Base-by-base conservation (phyloP, 1,140 invertebrate genomes). In the Drosophila arawakana region DNA sequence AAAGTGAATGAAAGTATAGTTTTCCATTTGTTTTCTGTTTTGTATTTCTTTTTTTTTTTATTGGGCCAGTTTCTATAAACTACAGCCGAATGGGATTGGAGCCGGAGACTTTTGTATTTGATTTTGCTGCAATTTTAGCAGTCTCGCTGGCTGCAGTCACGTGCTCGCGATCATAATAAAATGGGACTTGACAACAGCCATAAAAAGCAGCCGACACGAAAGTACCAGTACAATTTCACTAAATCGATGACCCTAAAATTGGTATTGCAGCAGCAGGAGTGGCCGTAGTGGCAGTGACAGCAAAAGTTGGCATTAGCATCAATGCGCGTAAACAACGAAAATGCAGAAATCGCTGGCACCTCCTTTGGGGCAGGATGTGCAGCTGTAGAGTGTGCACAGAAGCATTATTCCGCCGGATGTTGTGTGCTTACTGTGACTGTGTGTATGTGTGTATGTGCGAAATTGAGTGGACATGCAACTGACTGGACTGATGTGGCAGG, bases 351-450 rank as follows among this genome's bases (percentile, higher is more conserved):
- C 76, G 76, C 60, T 61, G 68, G 54, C 60, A 71, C 39, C 71
- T 70, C 67, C 58, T 41, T 50, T 57, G 58, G 58, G 52, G 10
- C 58, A 70, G 72, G 58, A 70, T 74, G 71, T 68, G 75, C 41
- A 76, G 50, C 41, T 49, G 55, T 41, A 49, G 55, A 70, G 69
- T 66, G 61, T 67, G 79, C 65, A 73, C 44, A 69, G 50, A 81
- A 62, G 76, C 83, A 89, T 80, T 83, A 70, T 88, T 88, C 84
- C 84, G 84, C 70, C 83, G 83, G 83, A 88, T 78, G 83, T 83
- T 83, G 79, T 67, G 73, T 66, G 60, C 55, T 46, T n/a, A 25
- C 34, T 66, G 15, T 13, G 47, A 25, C 34, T 41, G 50, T 25
- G n/a, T 62, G 49, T 60, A 39, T 39, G 47, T 46, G 63, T 55